Conservation (phyloP, 2,797 vertebrate species). For the Distichodus sexfasciatus region DNA sequence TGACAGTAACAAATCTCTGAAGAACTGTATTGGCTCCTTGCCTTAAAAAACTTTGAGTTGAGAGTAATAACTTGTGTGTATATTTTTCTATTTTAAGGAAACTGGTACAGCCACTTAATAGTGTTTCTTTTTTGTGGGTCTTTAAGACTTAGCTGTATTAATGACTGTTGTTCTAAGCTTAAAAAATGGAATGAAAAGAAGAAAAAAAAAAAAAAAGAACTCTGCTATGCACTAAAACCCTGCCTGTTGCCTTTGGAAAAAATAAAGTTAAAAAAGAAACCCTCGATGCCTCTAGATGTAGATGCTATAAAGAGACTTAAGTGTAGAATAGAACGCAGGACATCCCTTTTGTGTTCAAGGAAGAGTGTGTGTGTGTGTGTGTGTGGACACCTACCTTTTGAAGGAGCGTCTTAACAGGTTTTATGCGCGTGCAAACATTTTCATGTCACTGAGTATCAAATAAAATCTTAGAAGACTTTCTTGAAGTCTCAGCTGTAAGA, state of each 20-base stretch:
- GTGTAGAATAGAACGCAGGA: conserved; percentile 59
- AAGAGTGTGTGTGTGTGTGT: conserved; percentile 45
- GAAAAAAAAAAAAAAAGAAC: conserved; percentile 43
- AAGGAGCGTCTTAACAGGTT: conserved; percentile 75
- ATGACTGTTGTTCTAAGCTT: conserved; percentile 71
- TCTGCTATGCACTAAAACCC: conserved; percentile 93
- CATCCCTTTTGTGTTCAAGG: conserved; percentile 67
- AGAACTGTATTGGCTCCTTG: conserved; percentile 61
- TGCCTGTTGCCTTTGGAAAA: conserved; percentile 88
- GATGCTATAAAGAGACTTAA: conserved; percentile 72
- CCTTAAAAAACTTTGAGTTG: conserved; percentile 62
- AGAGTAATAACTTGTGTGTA: conserved; percentile 60
- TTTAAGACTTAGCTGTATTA: conserved; percentile 63
- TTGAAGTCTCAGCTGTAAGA: conserved; percentile 67
- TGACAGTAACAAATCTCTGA: conserved; percentile 56
- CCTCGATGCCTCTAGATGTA: conserved; percentile 93
- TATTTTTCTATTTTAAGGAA: conserved; percentile 60
- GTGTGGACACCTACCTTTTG: conserved; percentile 70
- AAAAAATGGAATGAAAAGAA: conserved; percentile 52
- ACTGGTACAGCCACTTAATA: conserved; percentile 50
- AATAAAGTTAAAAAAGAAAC: conserved; percentile 59
- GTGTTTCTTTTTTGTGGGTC: conserved; percentile 55
- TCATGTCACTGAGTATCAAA: conserved; percentile 58
- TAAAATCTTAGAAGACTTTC: conserved; percentile 69
- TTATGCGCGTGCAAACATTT: conserved; percentile 54